Evolutionary conservation across 2,113 vertebrate genomes (phyloP), one percentile per base, ranked within the genome.

Genomic region (Zosterops lateralis): DNA sequence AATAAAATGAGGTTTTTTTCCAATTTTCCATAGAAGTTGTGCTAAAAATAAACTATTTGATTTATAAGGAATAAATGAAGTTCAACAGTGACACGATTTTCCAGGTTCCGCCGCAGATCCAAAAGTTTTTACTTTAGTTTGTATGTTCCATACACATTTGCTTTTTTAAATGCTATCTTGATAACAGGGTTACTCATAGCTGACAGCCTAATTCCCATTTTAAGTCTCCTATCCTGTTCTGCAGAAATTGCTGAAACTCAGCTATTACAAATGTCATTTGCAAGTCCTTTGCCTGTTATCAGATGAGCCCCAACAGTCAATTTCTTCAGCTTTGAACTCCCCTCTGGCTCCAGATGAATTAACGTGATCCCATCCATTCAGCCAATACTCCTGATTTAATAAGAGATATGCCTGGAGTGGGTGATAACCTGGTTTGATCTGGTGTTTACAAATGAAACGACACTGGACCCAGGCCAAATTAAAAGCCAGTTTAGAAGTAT

Each of bases 321-420:
- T 96, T 95, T 93, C 72, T 84, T 36, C 75, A 83, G 94, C 93
- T 96, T 94, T 95, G 90, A 97, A 94, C 85, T 90, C 77, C 75
- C 72, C 71, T 89, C 80, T 45, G 85, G 75, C 82, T 84, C 51
- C 22, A 72, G 87, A 94, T 38, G 80, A 96, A 92, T 86, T 86
- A 77, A 77, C 0, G 0, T 31, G 71, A 89, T 82, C 51, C 51
- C 54, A 76, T 11, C 79, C 83, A 80, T 50, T 73, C 75, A 85
- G 87, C 60, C 91, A 94, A 90, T 74, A 84, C 28, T 71, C 40
- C 56, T 38, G 72, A 94, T 81, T 94, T 81, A 84, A 86, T 77
- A 89, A 74, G 36, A 94, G 91, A 95, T 86, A 73, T 1, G 25
- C 48, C 68, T 75, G n/a, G 60, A 90, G 79, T 42, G 51, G 67